Conservation (phyloP, 2,888 invertebrate species). For the Tiliacea citrago region DNA sequence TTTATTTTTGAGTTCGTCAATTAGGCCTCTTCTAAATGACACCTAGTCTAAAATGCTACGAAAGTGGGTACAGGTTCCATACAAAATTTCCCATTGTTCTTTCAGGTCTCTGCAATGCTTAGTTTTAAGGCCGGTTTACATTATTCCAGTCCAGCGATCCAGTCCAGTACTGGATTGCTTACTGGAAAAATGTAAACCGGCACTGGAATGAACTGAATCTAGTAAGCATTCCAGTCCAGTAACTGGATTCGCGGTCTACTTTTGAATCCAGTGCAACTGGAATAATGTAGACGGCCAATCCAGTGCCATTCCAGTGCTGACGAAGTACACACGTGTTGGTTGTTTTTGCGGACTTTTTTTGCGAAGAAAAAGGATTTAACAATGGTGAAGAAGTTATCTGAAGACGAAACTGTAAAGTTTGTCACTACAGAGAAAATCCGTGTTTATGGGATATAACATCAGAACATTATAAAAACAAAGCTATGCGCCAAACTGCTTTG, state of each 20-base stretch:
- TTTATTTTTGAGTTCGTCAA: too few relatives aligned
- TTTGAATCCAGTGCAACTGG: too few relatives aligned
- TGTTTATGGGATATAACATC: constrained; percentile 55
- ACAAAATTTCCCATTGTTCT: too few relatives aligned
- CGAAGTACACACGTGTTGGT: constrained; percentile 42
- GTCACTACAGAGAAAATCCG: constrained; percentile 20
- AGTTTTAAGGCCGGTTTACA: constrained; percentile 45
- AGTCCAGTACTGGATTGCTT: constrained; percentile 50
- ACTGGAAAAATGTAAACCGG: constrained; percentile 14
- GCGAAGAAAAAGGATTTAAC: constrained; percentile 29
- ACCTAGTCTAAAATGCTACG: too few relatives aligned
- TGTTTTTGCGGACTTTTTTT: constrained; percentile 48
- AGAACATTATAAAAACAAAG: constrained; percentile 58
- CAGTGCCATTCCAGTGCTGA: constrained; percentile 49
- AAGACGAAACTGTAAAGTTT: constrained; percentile 30
- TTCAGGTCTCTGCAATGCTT: too few relatives aligned
- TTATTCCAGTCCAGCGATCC: constrained; percentile 14
- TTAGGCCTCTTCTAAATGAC: too few relatives aligned
- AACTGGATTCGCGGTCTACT: too few relatives aligned
- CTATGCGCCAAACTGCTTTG: constrained; percentile 59
- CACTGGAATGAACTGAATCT: constrained; percentile 29
- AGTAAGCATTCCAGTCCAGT: constrained; percentile 20
- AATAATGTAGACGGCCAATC: constrained; percentile 31
- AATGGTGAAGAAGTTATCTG: constrained; percentile 25
- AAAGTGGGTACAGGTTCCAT: too few relatives aligned